Evolutionary conservation across 2,797 vertebrate species (phyloP), one percentile per base, ranked within the genome.

Genomic region (Tiaroga cobitis): DNA sequence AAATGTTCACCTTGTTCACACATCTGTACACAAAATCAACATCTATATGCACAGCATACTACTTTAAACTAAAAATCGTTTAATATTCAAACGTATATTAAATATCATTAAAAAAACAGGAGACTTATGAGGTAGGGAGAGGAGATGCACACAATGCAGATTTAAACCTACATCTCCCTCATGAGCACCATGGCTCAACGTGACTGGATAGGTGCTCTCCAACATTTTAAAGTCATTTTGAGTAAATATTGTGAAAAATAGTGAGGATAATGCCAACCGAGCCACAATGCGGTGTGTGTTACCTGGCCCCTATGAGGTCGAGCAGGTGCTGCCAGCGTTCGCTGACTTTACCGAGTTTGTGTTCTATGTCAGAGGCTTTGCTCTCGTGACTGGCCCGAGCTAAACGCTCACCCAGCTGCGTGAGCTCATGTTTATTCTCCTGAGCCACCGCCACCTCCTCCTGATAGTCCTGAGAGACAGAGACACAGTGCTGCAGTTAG

Each of bases 281-380:
- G 19, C 16, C 6, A 41, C 37, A 70, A 16, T 46, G 18, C 3
- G 3, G 69, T 46, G 61, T n/a, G 37, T 49, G 59, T 92, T 94
- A 99, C 98, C 98, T 97, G 91, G 98, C 98, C 85, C 96, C 96
- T 16, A 98, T 98, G 85, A 99, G 98, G 90, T 99, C 98, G 83
- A 99, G 93, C 83, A 99, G 97, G 91, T 99, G 98, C 82, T 98
- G 98, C 98, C 98, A 99, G 65, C 98, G 97, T 92, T 99, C 98
- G 24, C 93, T 96, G 91, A 99, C 96, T 93, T 99, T 99, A 89
- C 94, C 90, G 59, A 99, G 97, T 89, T 99, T 99, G 94, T 99
- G 96, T 61, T 98, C 96, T 77, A 99, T 99, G 91, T 99, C 98
- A 0, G 96, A 95, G 0, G 97, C 98, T 91, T 98, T 99, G 95